phyloP scores from a whole-genome alignment of 1,140 invertebrate species.

The Drosophila ercepeae region DNA sequence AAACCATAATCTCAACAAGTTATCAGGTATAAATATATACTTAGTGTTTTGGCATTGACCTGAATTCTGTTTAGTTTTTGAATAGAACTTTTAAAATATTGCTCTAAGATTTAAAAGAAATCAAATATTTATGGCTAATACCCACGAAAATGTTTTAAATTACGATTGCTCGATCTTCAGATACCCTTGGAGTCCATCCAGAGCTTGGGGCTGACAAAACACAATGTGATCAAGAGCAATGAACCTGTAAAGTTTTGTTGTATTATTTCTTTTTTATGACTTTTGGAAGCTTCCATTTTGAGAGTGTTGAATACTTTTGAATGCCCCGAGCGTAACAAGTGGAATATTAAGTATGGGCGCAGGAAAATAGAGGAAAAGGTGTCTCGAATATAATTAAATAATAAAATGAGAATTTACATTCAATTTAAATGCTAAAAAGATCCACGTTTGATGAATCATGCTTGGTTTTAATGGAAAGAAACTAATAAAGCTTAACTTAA shows the following conservation, averaged over 20 bases:
- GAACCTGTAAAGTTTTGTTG: constrained; percentile 50
- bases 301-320: constrained; percentile 46
- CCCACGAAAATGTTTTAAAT: neutral
- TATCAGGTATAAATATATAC: neutral
- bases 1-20: neutral
- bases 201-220: neutral
- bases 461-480: neutral
- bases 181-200: constrained; percentile 12
- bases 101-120: neutral
- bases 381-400: constrained; percentile 35
- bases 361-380: constrained; percentile 31
- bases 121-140: neutral
- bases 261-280: constrained; percentile 39
- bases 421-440: constrained; percentile 7
- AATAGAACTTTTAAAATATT: neutral
- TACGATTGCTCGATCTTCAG: neutral
- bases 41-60: neutral
- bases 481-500: constrained; percentile 1
- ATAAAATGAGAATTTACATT: constrained; percentile 37
- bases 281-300: constrained; percentile 49
- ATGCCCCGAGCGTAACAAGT: constrained; percentile 59
- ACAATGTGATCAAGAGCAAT: constrained; percentile 35
- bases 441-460: constrained; percentile 35
- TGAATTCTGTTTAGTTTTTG: neutral
- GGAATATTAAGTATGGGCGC: constrained; percentile 52